Conservation (phyloP, 2,888 invertebrate species). For the Melanotus villosus region DNA sequence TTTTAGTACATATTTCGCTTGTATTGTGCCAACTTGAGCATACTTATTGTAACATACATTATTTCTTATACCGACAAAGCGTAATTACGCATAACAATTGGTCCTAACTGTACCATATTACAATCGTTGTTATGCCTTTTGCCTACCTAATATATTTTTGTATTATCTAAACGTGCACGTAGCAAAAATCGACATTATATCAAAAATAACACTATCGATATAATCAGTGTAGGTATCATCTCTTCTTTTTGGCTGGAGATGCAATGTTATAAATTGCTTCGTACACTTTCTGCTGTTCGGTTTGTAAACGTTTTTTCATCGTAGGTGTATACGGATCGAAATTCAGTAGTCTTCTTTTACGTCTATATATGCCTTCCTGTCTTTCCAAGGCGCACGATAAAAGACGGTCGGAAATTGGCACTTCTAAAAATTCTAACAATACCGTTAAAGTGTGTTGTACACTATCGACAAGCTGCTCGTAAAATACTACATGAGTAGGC, state of each 20-base stretch:
- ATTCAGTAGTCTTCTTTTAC: slow-evolving; percentile 75
- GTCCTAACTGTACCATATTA: neutral
- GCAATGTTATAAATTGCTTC: slow-evolving; percentile 67
- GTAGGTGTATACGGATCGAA: slow-evolving; percentile 80
- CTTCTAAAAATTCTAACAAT: slow-evolving; percentile 67
- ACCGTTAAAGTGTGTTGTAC: slow-evolving; percentile 73
- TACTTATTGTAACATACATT: too few relatives aligned
- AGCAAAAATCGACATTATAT: too few relatives aligned
- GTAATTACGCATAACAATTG: too few relatives aligned
- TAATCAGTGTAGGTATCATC: slow-evolving; percentile 26
- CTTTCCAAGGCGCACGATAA: slow-evolving; percentile 64
- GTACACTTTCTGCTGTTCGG: slow-evolving; percentile 71
- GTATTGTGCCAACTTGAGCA: too few relatives aligned
- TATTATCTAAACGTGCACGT: too few relatives aligned
- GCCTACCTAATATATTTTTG: too few relatives aligned
- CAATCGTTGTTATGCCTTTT: too few relatives aligned
- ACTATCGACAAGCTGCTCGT: slow-evolving; percentile 71
- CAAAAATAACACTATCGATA: neutral
- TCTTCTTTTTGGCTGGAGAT: slow-evolving; percentile 56
- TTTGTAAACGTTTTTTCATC: slow-evolving; percentile 73
- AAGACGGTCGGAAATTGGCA: slow-evolving; percentile 53
- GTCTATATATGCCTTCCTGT: slow-evolving; percentile 77
- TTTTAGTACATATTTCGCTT: too few relatives aligned
- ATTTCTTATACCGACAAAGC: too few relatives aligned
- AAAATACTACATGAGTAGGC: slow-evolving; percentile 78